These are phyloP conservation scores for Dicerorhinus sumatrensis DNA, from an alignment of 2,113 vertebrate genomes.

Conservation along the genomic window DNA sequence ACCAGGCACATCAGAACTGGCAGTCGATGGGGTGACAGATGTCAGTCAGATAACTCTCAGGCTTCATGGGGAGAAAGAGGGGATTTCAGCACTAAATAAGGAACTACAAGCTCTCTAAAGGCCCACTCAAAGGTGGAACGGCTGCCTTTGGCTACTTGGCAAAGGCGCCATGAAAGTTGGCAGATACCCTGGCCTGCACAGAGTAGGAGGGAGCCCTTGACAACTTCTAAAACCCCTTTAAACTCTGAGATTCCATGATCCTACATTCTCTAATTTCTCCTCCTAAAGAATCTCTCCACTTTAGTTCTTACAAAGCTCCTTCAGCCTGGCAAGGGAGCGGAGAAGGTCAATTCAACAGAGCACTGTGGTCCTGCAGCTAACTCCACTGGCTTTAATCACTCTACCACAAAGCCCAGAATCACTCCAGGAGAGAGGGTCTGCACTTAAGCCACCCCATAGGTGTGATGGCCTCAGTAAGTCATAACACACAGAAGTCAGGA, in stretches of 20 bases:
- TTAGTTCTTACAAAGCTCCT: slow-evolving; percentile 25
- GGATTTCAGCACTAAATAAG: slow-evolving; percentile 1
- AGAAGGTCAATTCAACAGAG: background rate
- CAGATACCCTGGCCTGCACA: background rate
- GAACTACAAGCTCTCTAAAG: background rate
- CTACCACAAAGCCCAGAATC: background rate
- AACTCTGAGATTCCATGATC: background rate
- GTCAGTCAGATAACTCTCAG: background rate
- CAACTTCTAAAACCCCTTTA: background rate
- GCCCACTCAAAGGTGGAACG: background rate
- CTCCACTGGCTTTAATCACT: background rate
- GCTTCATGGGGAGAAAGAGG: background rate
- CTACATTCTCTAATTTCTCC: background rate
- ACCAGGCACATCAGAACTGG: background rate
- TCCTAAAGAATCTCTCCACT: background rate
- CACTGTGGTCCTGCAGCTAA: background rate
- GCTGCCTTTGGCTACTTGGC: background rate
- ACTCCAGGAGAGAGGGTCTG: background rate
- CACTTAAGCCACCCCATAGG: background rate
- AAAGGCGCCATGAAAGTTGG: background rate
- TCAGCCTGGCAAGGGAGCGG: background rate
- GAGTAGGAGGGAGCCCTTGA: background rate
- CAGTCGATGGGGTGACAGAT: background rate
- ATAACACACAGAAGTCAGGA: background rate
- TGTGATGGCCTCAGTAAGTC: background rate